Conservation (phyloP, 2,888 invertebrate species). For the Sturmia bella region DNA sequence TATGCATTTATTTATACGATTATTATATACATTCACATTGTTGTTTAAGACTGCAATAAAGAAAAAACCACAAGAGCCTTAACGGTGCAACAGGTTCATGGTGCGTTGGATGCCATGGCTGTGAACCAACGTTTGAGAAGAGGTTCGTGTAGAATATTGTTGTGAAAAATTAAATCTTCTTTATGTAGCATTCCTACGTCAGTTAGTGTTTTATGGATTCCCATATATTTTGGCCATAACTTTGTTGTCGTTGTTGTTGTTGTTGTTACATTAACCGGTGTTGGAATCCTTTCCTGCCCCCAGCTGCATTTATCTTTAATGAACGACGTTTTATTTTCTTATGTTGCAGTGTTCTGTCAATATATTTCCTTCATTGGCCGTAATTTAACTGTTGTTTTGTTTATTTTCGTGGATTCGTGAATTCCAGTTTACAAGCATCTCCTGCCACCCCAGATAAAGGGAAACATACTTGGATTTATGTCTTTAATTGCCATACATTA, state of each 20-base stretch:
- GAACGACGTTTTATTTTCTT: conserved; percentile 7
- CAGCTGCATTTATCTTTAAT: conserved; percentile 43
- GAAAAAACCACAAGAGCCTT: conserved; percentile 60
- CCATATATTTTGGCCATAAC: conserved; percentile 20
- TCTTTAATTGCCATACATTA: conserved; percentile 76
- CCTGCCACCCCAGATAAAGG: conserved; percentile 53
- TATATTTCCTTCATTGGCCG: conserved; percentile 63
- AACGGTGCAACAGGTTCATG: conserved; percentile 66
- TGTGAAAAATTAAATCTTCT: conserved; percentile 47
- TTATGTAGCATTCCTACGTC: conserved; percentile 53
- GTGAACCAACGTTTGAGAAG: not conserved
- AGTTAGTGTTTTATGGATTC: conserved; percentile 44
- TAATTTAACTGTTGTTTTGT: conserved; percentile 71
- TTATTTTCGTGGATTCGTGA: conserved; percentile 31
- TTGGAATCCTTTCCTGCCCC: conserved; percentile 21
- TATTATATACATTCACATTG: not conserved
- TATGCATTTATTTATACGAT: conserved; percentile 32
- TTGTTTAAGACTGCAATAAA: conserved; percentile 34
- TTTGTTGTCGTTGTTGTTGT: conserved; percentile 14
- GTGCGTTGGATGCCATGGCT: conserved; percentile 14
- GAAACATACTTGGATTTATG: conserved; percentile 56
- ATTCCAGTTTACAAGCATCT: conserved; percentile 40
- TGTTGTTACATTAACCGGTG: conserved; percentile 16
- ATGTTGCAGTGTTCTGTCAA: not conserved
- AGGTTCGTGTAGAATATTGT: conserved; percentile 28